Conservation (phyloP, 2,888 invertebrate genomes). For the Netelia melanura region DNA sequence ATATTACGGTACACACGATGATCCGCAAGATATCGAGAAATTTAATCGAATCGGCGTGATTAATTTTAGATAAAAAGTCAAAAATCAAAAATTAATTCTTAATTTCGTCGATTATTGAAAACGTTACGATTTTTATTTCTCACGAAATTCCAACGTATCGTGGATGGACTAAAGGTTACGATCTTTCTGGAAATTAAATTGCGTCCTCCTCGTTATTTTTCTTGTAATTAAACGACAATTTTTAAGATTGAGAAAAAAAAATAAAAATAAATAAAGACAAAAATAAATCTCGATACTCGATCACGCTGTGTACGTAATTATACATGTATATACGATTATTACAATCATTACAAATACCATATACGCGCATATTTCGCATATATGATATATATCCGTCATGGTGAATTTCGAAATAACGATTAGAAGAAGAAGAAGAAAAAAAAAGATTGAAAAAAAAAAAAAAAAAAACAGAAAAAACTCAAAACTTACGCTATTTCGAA, state of each 20-base stretch:
- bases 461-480: constrained; percentile 75
- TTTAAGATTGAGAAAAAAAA: too few relatives aligned
- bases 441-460: constrained; percentile 29
- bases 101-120: too few relatives aligned
- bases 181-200: too few relatives aligned
- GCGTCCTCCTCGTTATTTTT: too few relatives aligned
- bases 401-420: constrained; percentile 39
- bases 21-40: constrained; percentile 46
- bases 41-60: constrained; percentile 44
- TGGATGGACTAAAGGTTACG: too few relatives aligned
- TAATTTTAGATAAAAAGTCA: background rate
- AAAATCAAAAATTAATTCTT: background rate
- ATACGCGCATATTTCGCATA: constrained; percentile 68
- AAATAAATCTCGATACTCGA: constrained; percentile 65
- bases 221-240: too few relatives aligned
- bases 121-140: too few relatives aligned
- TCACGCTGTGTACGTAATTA: constrained; percentile 46
- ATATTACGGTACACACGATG: constrained; percentile 70
- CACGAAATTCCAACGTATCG: too few relatives aligned
- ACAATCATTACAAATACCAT: constrained; percentile 59
- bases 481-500: constrained; percentile 37
- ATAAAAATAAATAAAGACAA: constrained; percentile 71
- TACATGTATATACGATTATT: constrained; percentile 59
- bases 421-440: constrained; percentile 77
- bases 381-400: constrained; percentile 26